phyloP scores from a whole-genome alignment of 2,888 invertebrate species.

The Agrilus mali region DNA sequence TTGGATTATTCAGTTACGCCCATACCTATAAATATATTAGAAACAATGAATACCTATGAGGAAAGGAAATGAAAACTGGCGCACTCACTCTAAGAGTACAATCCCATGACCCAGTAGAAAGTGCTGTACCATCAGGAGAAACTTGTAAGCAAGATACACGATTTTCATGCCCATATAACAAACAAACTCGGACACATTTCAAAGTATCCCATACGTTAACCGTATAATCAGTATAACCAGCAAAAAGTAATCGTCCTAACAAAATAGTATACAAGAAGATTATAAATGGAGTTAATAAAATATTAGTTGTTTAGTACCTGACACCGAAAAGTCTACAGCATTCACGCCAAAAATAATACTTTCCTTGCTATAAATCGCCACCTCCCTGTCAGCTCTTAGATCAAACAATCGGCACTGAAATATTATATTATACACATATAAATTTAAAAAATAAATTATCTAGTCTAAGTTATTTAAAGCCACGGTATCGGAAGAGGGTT shows the following conservation, averaged over 20 bases:
- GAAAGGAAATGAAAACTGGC: neutral
- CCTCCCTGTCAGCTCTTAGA: conserved; percentile 93
- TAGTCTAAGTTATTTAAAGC: no score
- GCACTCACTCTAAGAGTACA: conserved; percentile 64
- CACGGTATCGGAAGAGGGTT: no score
- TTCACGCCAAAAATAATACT: conserved; percentile 96
- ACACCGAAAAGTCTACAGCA: conserved; percentile 94
- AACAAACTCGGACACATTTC: conserved; percentile 79
- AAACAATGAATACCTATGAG: neutral
- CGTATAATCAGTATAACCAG: conserved; percentile 97
- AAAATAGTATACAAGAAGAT: conserved; percentile 5
- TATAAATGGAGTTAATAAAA: neutral
- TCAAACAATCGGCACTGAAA: conserved; percentile 88
- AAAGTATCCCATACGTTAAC: conserved; percentile 98
- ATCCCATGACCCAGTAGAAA: conserved; percentile 97
- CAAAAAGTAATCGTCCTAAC: conserved; percentile 82
- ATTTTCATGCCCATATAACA: conserved; percentile 93
- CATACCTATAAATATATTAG: conserved; percentile 21
- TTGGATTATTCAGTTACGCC: conserved; percentile 18
- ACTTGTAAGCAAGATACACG: conserved; percentile 84
- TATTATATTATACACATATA: conserved; percentile 4
- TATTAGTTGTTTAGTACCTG: conserved; percentile 33
- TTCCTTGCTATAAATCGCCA: conserved; percentile 91
- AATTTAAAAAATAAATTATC: neutral
- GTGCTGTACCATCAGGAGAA: conserved; percentile 94